phyloP scores from a whole-genome alignment of 2,797 vertebrate species.

The Remorina albescens region DNA sequence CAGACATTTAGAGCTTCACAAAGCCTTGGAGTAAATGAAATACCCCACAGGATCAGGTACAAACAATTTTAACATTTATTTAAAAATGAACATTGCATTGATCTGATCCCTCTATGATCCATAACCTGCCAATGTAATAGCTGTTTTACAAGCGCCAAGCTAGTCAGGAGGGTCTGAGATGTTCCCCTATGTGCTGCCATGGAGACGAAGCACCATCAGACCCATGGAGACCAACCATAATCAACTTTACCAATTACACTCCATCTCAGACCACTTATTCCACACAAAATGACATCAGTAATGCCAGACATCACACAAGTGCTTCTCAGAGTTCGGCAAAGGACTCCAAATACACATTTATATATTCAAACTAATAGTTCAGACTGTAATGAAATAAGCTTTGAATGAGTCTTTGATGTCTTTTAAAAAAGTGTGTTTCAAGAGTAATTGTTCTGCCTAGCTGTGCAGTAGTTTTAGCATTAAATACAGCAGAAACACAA shows the following conservation, averaged over 20 bases:
- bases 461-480: constrained; percentile 22
- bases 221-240: constrained; percentile 71
- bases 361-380: constrained; percentile 68
- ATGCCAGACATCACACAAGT: constrained; percentile 76
- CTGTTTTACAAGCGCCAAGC: constrained; percentile 22
- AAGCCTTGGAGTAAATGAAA: background rate
- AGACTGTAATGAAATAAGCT: constrained; percentile 66
- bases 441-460: constrained; percentile 35
- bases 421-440: constrained; percentile 55
- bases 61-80: background rate
- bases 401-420: constrained; percentile 57
- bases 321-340: constrained; percentile 61
- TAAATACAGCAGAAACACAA: constrained; percentile 16
- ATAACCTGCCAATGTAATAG: constrained; percentile 3
- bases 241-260: constrained; percentile 82
- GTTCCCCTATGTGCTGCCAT: constrained; percentile 31
- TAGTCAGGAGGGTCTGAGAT: constrained; percentile 22
- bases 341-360: constrained; percentile 67
- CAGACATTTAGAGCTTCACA: too few species aligned
- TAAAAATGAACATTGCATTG: background rate
- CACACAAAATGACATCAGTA: constrained; percentile 75
- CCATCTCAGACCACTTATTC: constrained; percentile 82
- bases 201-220: constrained; percentile 65
- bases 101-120: constrained; percentile 7
- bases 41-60: background rate